phyloP scores from a whole-genome alignment of 2,113 vertebrate genomes.

The Macquaria australasica region DNA sequence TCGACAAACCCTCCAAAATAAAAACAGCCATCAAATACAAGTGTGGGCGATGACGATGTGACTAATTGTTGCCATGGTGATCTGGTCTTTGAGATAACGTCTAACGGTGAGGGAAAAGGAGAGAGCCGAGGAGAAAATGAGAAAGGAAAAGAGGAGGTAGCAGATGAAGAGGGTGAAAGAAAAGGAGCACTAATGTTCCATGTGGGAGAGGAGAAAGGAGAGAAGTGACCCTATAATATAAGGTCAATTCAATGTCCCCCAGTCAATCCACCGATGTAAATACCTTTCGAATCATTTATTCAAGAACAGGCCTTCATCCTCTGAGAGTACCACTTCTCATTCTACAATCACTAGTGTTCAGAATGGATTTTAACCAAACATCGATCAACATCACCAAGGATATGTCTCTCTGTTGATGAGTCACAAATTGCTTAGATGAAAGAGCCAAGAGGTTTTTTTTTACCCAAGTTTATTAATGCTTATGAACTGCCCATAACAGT shows the following conservation, averaged over 20 bases:
- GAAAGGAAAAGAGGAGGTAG: constrained; percentile 9
- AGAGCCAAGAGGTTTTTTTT: constrained; percentile 17
- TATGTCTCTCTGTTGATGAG: constrained; percentile 28
- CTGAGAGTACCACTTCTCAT: constrained; percentile 57
- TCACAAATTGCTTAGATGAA: constrained; percentile 20
- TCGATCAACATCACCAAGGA: constrained; percentile 43
- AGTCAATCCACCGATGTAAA: constrained; percentile 59
- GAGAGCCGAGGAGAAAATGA: constrained; percentile 44
- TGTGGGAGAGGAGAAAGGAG: constrained; percentile 56
- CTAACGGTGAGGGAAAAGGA: constrained; percentile 62
- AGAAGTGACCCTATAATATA: constrained; percentile 62
- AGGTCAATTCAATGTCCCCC: constrained; percentile 69
- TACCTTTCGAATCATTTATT: constrained; percentile 65
- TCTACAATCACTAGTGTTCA: constrained; percentile 52
- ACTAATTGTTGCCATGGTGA: constrained; percentile 85
- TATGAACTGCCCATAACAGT: neutral
- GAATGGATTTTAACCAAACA: constrained; percentile 57
- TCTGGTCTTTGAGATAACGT: constrained; percentile 76
- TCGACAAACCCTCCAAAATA: constrained; percentile 73
- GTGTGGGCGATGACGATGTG: constrained; percentile 80
- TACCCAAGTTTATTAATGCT: constrained; percentile 44
- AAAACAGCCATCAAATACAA: constrained; percentile 80
- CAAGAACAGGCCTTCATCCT: constrained; percentile 49
- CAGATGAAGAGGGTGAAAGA: constrained; percentile 32
- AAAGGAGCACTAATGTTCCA: constrained; percentile 58